These are phyloP conservation scores for Lathamus discolor DNA, from an alignment of 2,113 vertebrate species.

Conservation along the genomic window DNA sequence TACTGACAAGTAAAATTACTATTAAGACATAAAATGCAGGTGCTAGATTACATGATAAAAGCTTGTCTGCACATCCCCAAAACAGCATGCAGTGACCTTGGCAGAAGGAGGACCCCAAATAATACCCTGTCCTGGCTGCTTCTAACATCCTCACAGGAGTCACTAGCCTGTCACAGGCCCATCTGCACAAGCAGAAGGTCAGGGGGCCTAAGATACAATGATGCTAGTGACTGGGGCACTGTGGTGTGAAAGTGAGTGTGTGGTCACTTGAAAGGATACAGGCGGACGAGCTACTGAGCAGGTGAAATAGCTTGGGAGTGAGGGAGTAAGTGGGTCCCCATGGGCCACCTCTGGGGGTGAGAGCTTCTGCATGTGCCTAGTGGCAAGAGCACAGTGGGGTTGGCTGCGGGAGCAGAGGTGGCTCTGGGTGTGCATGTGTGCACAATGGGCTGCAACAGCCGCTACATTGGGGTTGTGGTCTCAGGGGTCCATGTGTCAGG, in stretches of 20 bases:
- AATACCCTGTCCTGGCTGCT: not conserved
- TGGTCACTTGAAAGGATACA: not conserved
- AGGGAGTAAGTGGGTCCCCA: not conserved
- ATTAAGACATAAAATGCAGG: not conserved
- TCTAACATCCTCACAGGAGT: not conserved
- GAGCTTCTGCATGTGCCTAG: accelerated
- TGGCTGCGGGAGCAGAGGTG: not conserved
- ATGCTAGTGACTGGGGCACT: not conserved
- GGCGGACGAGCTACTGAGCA: not conserved
- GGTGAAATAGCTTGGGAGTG: accelerated
- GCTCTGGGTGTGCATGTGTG: not conserved
- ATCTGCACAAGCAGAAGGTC: not conserved
- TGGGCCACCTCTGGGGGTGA: not conserved
- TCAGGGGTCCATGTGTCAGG: not conserved
- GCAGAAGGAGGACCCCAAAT: not conserved
- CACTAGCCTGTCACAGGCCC: not conserved
- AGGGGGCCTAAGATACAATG: accelerated
- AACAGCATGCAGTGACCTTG: accelerated
- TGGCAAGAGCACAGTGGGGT: not conserved
- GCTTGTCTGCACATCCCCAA: not conserved
- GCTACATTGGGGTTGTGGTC: not conserved
- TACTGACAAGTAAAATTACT: not conserved
- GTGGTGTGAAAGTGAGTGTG: accelerated
- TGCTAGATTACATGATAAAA: not conserved
- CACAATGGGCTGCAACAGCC: not conserved